phyloP scores from a whole-genome alignment of 2,888 invertebrate species.

The Anarsia innoxiella region DNA sequence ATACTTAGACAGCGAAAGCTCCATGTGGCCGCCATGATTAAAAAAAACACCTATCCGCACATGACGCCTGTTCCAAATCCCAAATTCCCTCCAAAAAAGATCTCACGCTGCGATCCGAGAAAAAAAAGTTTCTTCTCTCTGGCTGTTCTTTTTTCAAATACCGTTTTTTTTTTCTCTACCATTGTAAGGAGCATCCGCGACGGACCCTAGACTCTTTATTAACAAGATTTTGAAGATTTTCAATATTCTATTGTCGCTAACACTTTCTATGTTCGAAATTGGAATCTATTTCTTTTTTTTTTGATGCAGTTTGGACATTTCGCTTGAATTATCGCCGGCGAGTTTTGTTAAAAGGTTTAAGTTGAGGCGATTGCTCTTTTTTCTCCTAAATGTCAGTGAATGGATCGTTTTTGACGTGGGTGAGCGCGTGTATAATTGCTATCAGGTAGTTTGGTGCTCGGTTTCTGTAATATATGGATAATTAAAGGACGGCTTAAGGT shows the following conservation, averaged over 20 bases:
- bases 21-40: constrained; percentile 34
- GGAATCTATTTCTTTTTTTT: constrained; percentile 53
- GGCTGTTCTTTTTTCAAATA: constrained; percentile 53
- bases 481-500: constrained; percentile 72
- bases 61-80: constrained; percentile 66
- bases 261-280: constrained; percentile 71
- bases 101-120: constrained; percentile 68
- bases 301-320: constrained; percentile 66
- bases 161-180: constrained; percentile 42
- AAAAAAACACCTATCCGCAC: constrained; percentile 35
- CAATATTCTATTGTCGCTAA: constrained; percentile 73
- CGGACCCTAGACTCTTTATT: constrained; percentile 62
- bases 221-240: constrained; percentile 57
- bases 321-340: constrained; percentile 73
- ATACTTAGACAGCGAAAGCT: constrained; percentile 43
- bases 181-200: constrained; percentile 42
- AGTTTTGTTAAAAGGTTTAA: constrained; percentile 71
- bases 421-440: constrained; percentile 73
- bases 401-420: constrained; percentile 66
- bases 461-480: constrained; percentile 71
- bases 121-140: constrained; percentile 41
- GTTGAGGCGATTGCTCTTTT: constrained; percentile 53
- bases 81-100: constrained; percentile 66
- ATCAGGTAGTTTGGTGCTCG: constrained; percentile 66
- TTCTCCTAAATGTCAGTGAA: constrained; percentile 61